Base-by-base conservation (phyloP, 2,113 vertebrate species). In the Cichladusa arquata region DNA sequence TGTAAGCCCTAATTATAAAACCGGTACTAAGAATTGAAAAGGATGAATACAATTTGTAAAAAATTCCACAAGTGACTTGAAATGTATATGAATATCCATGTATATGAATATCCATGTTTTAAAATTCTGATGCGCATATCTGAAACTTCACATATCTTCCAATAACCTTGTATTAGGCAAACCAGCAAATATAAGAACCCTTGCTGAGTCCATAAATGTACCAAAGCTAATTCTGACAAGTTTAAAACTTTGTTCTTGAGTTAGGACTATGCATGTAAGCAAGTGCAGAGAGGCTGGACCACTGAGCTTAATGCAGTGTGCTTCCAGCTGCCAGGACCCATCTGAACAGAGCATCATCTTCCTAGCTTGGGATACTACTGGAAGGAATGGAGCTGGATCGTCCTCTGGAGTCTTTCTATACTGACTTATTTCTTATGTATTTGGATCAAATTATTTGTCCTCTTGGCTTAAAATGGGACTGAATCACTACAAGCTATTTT, bases 221-320 rank as follows among this genome's bases (percentile, higher is more conserved):
- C 8, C 26, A 64, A 76, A 83, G 28, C 24, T 44, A 24, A 61
- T 69, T 60, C 56, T 6, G 4, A 11, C 26, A 67, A 71, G 9
- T 71, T 74, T 50, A 53, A 51, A 81, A 50, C 14, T 50, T 84
- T 2, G 1, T 65, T 44, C n/a, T 48, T 36, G 14, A 14, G 7
- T 36, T 23, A 61, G 19, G 23, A 48, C 42, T 57, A 31, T 14
- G n/a, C 15, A 16, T 10, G 2, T 19, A 8, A 77, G 31, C 13
- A 86, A 65, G 26, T 24, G 33, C 17, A 57, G 51, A 40, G 29
- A 58, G 18, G 14, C 3, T 74, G 42, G 23, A 3, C n/a, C 34
- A 29, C 7, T 0, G 0, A 34, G 18, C 23, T 48, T 28, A 51
- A 45, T 17, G 15, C 12, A 19, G 12, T 13, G 6, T 28, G 19